A percentile compares a stretch with the other conserved stretches of the same genome.
These are phyloP conservation scores for Indri indri DNA, from an alignment of 2,113 vertebrate species.

Conservation along the genomic window DNA sequence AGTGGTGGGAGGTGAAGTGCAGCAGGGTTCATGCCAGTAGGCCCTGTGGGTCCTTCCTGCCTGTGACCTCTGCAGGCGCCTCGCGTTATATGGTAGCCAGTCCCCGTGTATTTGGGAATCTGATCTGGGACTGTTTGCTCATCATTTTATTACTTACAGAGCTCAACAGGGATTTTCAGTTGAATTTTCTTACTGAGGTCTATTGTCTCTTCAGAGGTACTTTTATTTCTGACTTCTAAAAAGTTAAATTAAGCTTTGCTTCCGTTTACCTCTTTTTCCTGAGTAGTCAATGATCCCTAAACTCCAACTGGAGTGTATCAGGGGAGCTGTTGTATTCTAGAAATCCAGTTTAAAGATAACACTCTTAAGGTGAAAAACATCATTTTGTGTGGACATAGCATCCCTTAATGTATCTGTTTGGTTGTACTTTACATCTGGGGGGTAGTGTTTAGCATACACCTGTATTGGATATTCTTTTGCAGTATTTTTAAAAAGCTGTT, in stretches of 20 bases:
- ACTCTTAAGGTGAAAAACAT: background rate
- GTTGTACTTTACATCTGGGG: background rate
- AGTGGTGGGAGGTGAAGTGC: too few relatives aligned
- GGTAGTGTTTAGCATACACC: fast-evolving
- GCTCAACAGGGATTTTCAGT: background rate
- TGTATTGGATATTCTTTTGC: background rate
- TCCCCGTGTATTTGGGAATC: fast-evolving
- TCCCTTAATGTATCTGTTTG: background rate
- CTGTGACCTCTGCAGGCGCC: background rate
- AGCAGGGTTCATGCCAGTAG: background rate
- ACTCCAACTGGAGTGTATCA: background rate
- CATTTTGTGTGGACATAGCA: background rate
- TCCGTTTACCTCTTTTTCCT: background rate
- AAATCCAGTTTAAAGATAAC: background rate
- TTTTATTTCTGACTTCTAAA: background rate
- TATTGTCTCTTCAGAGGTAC: background rate
- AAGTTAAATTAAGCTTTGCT: background rate
- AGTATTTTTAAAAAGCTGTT: constrained; percentile 51
- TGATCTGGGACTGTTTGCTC: background rate
- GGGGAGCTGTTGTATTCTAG: background rate
- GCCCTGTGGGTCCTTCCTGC: background rate
- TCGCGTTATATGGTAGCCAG: background rate
- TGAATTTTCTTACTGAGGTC: background rate
- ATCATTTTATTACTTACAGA: background rate
- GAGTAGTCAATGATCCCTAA: background rate